Conservation (phyloP, 2,113 vertebrate species). For the Pseudorhombus dupliciocellatus region DNA sequence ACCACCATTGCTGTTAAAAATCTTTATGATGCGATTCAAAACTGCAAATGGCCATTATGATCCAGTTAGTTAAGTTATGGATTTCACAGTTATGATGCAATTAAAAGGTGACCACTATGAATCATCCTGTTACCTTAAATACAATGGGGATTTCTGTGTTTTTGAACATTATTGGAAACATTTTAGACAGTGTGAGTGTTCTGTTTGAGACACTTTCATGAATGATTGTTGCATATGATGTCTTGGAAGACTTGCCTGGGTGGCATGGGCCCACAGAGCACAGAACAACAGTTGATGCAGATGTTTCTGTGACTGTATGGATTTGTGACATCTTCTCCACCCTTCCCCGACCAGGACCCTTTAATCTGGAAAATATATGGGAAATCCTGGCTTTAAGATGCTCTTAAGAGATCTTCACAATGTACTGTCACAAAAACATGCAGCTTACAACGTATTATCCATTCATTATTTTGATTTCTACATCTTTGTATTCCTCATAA, state of each 20-base stretch:
- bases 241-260: constrained; percentile 84
- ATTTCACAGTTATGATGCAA: too few species aligned
- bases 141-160: too few species aligned
- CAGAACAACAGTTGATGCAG: constrained; percentile 91
- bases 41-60: too few species aligned
- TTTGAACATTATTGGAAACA: too few species aligned
- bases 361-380: constrained; percentile 84
- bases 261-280: constrained; percentile 92
- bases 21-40: too few species aligned
- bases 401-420: neutral
- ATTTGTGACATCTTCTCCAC: constrained; percentile 88
- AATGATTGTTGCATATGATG: neutral
- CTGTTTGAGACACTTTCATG: too few species aligned
- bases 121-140: too few species aligned
- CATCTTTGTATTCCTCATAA: neutral
- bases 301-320: constrained; percentile 95
- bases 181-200: too few species aligned
- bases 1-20: too few species aligned
- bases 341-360: constrained; percentile 94
- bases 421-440: neutral
- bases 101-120: too few species aligned
- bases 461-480: neutral
- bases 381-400: neutral
- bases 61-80: too few species aligned
- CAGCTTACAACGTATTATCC: too few species aligned